Evolutionary conservation across 2,888 invertebrate genomes (phyloP), one percentile per base, ranked within the genome.

Genomic region (Atherix ibis): DNA sequence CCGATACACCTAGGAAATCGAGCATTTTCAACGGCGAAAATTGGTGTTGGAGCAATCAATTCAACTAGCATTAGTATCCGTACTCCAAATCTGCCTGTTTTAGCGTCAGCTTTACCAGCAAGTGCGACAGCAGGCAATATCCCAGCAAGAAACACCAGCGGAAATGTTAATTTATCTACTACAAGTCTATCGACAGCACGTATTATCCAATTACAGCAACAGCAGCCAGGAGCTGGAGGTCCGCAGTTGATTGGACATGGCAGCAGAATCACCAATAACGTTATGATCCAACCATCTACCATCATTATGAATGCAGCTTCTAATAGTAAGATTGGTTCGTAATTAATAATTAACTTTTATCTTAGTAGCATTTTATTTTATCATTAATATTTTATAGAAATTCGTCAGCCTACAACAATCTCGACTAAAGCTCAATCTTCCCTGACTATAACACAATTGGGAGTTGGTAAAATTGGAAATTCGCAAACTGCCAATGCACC

Each of bases 241-340:
- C 56, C 57, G 25, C 58, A 58, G 40, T 52, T 61, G 4, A 53
- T 59, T 8, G 54, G 57, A 1, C 45, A 55, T 0, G 46, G 52
- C 2, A 50, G 54, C 1, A 54, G 59, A 2, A 45, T 60, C 15
- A 44, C 56, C 1, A 56, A 53, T 8, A 61, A 58, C 45, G 49
- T 61, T 4, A 58, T 62, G 58, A 34, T 61, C 12, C 59, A 60
- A 36, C 62, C 62, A 3, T n/a, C n/a, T n/a, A n/a, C n/a, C n/a
- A 54, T 62, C 22, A 52, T 59, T 13, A 54, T 62, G 38, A 59
- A 57, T 43, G 48, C 58, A 9, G 44, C 52, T 2, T 44, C 46
- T 6, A 44, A 47, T 10, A 46, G 47, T 2, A 59, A 60, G 43
- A 53, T 59, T 37, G 58, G 58, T 57, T 41, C 45, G 51, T 25